Evolutionary conservation across 2,113 vertebrate genomes (phyloP).

Genomic region (Sarotherodon lohbergeri): DNA sequence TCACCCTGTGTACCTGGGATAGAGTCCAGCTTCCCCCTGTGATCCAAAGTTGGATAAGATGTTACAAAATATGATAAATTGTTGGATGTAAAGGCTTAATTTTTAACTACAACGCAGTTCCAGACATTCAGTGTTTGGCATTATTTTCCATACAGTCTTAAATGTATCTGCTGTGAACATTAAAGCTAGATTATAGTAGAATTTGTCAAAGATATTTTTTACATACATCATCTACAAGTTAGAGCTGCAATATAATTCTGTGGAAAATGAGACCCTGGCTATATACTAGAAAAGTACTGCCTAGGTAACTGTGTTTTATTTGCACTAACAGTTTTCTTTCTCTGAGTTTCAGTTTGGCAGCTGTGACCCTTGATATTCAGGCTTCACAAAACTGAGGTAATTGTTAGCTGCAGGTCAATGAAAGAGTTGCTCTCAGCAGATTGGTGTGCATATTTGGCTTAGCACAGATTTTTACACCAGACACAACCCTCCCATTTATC

Average conservation of each 20-base stretch:
- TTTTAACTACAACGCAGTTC: background rate
- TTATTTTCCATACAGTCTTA: background rate
- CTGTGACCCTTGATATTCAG: background rate
- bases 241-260: background rate
- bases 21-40: background rate
- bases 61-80: background rate
- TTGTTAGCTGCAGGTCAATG: background rate
- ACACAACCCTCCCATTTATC: background rate
- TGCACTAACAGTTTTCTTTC: background rate
- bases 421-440: background rate
- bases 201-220: background rate
- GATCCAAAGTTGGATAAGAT: background rate
- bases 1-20: background rate
- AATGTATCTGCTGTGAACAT: background rate
- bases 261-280: background rate
- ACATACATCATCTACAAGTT: background rate
- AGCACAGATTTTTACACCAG: background rate
- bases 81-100: background rate
- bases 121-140: background rate
- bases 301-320: background rate
- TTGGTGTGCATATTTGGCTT: background rate
- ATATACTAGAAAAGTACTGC: background rate
- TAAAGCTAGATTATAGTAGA: background rate
- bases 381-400: background rate
- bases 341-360: background rate